Evolutionary conservation across 1,140 invertebrate species (phyloP), one percentile per base, ranked within the genome.

Genomic region (Bombus breviceps): DNA sequence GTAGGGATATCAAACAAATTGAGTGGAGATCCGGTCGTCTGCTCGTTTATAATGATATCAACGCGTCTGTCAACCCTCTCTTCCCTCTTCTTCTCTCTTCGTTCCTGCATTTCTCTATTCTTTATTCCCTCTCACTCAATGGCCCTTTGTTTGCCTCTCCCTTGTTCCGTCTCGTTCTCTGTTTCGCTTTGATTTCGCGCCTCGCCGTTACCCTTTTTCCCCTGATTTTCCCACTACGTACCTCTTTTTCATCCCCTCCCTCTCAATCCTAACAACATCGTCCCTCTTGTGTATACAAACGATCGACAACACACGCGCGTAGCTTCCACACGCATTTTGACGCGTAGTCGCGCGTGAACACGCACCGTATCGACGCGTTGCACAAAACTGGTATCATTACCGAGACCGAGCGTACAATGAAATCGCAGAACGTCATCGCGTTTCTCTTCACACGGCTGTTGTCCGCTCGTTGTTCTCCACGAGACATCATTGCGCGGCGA

Each of bases 1-100:
- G 83, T 62, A 71, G 74, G 88, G 79, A 53, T 93, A 90, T 90
- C 90, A 90, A 93, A 92, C 88, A 92, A 93, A 93, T 93, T 92
- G 90, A 92, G 91, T 91, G 86, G 73, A 91, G 90, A 92, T 93
- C 89, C 93, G 90, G 91, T 91, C 83, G 88, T 77, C 84, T 74
- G 88, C 87, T 90, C 92, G 90, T 92, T 92, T 92, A 91, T 91
- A 91, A 93, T 92, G 87, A 90, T 90, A 92, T 92, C 91, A 92
- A 86, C 85, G 88, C 73, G 80, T 86, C 86, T 88, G 89, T 89
- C 82, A 87, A 82, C 76, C 47, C 79, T 18, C 73, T 75, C 59
- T 3, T 25, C 5, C 8, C 13, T 22, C 1, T 59, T 32, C 41
- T 47, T 41, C 34, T 22, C 25, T 53, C 41, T 43, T 1, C 25